Evolutionary conservation across 2,113 vertebrate species (phyloP), one percentile per base, ranked within the genome.

Genomic region (Poeciliopsis retropinna): DNA sequence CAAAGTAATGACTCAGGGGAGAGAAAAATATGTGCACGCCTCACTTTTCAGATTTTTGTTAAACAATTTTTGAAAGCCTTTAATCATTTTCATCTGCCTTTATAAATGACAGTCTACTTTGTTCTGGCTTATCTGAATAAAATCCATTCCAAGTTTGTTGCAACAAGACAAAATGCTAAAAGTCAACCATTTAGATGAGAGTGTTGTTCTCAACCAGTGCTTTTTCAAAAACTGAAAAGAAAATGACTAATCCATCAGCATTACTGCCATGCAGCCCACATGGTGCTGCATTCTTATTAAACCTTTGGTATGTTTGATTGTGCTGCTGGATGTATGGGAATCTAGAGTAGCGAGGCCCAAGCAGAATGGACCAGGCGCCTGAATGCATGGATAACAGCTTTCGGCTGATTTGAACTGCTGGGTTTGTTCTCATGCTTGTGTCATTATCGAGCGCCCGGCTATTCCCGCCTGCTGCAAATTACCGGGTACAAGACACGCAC

Each of bases 181-280:
- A 22, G 19, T 25, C 51, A 25, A n/a, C 51, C 51, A 1, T 27
- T 70, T 63, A 74, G 60, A 72, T 1, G 37, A 47, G 70, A 44
- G 65, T 73, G 73, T 66, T 30, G 39, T 47, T 81, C 41, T 78
- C 70, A 76, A 63, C 47, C 66, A 61, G 47, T 77, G 79, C 87
- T 89, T 82, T 78, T 82, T 78, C 75, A 77, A 78, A 83, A 90
- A 90, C 88, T 87, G 88, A 81, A 54, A 60, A 31, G 19, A 66
- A 79, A 57, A 64, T 79, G 82, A 78, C 70, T 66, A 68, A 80
- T 75, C 64, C 14, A 57, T 37, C 34, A 3, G 15, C 64, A 72
- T 70, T 88, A 68, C 79, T 85, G 71, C 75, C 54, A 7, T 14
- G 70, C 73, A 60, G 13, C 30, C 68, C 66, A 67, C 67, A 68